A percentile compares a stretch with the other conserved stretches of the same genome.
Conservation (phyloP, 2,888 invertebrate species). For the Synanthedon myopaeformis region DNA sequence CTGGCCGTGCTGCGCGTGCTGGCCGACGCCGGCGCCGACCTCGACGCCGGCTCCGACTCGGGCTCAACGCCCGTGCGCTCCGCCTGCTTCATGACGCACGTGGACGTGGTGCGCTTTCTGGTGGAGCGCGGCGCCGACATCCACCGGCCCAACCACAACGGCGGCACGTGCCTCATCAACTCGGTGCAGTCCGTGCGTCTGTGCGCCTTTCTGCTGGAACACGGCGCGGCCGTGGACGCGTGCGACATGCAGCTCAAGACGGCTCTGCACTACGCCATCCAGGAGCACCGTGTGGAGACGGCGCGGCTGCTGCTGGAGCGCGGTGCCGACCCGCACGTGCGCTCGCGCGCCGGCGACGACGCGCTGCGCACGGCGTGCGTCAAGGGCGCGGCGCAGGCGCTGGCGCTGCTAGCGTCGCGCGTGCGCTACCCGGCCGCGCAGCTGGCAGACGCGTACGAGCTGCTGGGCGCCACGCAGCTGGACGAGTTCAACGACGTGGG, state of each 20-base stretch:
- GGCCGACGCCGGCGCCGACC: constrained; percentile 82
- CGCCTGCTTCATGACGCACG: constrained; percentile 93
- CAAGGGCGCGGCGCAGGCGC: constrained; percentile 75
- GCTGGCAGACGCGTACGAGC: constrained; percentile 87
- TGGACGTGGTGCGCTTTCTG: constrained; percentile 80
- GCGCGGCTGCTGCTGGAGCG: constrained; percentile 82
- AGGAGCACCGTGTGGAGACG: constrained; percentile 84
- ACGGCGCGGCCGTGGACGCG: constrained; percentile 88
- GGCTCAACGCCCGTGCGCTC: constrained; percentile 91
- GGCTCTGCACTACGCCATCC: constrained; percentile 93
- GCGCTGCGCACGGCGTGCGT: constrained; percentile 89
- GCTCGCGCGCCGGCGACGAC: constrained; percentile 87
- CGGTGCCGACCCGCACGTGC: constrained; percentile 82
- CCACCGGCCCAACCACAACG: constrained; percentile 86
- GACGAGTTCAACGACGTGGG: constrained; percentile 86
- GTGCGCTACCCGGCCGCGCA: constrained; percentile 75
- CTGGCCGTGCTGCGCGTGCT: constrained; percentile 82
- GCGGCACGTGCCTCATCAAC: constrained; percentile 94
- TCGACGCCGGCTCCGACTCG: constrained; percentile 89
- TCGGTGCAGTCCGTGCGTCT: constrained; percentile 88
- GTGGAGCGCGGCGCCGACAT: constrained; percentile 86
- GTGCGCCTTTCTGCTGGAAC: constrained; percentile 81
- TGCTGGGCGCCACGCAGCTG: constrained; percentile 86
- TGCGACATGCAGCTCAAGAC: constrained; percentile 91
- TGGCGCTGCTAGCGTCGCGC: constrained; percentile 75